These are phyloP conservation scores for Anthoscopus minutus DNA, from an alignment of 2,113 vertebrate genomes.

Conservation along the genomic window DNA sequence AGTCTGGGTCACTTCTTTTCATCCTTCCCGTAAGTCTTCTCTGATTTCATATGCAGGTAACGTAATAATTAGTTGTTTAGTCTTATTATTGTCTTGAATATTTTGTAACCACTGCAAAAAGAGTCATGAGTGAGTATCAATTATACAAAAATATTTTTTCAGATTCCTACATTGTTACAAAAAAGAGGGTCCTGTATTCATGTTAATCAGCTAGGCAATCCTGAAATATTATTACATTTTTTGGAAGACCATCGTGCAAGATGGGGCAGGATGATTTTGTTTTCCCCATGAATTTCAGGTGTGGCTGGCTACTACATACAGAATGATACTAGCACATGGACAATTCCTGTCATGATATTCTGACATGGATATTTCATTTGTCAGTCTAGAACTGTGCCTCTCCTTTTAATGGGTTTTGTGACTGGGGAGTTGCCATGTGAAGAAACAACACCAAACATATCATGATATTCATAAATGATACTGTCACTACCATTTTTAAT, in stretches of 20 bases:
- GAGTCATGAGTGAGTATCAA: not conserved
- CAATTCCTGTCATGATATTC: not conserved
- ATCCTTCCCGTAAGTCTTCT: not conserved
- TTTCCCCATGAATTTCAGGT: not conserved
- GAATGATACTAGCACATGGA: not conserved
- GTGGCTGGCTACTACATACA: not conserved
- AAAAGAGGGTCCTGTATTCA: accelerated
- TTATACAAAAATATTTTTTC: not conserved
- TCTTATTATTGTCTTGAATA: not conserved
- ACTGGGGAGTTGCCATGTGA: not conserved
- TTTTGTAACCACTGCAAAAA: not conserved
- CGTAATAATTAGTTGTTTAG: too few relatives aligned
- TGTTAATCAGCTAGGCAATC: not conserved
- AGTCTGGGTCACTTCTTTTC: not conserved
- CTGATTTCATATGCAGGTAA: not conserved
- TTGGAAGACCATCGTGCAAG: not conserved
- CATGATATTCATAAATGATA: not conserved
- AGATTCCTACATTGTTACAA: not conserved
- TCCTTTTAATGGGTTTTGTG: not conserved
- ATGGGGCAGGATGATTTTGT: not conserved
- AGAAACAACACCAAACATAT: not conserved
- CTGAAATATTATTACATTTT: not conserved
- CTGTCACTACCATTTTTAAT: not conserved
- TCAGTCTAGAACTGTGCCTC: not conserved
- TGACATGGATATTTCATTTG: not conserved